Evolutionary conservation across 2,888 invertebrate genomes (phyloP).

Genomic region (Periphyllus acericola): DNA sequence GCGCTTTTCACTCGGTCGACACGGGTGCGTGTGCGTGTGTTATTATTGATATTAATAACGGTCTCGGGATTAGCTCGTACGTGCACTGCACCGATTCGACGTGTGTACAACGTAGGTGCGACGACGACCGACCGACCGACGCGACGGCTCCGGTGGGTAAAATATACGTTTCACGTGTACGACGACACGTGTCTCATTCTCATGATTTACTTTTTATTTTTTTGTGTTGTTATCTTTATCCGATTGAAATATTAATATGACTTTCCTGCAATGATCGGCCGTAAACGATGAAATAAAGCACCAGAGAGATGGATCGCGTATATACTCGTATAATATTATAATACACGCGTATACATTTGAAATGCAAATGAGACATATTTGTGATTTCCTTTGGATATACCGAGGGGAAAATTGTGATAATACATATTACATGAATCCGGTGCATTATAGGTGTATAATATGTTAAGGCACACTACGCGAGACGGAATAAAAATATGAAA

Average conservation of each 20-base stretch:
- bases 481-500: slow-evolving; percentile 2
- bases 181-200: background rate
- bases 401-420: slow-evolving; percentile 12
- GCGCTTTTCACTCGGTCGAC: no score
- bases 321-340: no score
- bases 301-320: background rate
- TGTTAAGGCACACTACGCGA: background rate
- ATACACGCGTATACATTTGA: slow-evolving; percentile 13
- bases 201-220: background rate
- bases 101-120: background rate
- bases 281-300: background rate
- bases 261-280: background rate
- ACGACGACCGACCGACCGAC: background rate
- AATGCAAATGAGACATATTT: slow-evolving; percentile 35
- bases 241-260: background rate
- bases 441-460: background rate
- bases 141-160: background rate
- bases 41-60: no score
- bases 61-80: no score
- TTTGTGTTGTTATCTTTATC: background rate
- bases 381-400: slow-evolving; percentile 47
- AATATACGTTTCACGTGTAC: background rate
- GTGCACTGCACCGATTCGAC: no score
- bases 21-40: no score
- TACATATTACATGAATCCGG: slow-evolving; percentile 38